Base-by-base conservation (phyloP, 1,140 invertebrate genomes). In the Drosophila funebris region DNA sequence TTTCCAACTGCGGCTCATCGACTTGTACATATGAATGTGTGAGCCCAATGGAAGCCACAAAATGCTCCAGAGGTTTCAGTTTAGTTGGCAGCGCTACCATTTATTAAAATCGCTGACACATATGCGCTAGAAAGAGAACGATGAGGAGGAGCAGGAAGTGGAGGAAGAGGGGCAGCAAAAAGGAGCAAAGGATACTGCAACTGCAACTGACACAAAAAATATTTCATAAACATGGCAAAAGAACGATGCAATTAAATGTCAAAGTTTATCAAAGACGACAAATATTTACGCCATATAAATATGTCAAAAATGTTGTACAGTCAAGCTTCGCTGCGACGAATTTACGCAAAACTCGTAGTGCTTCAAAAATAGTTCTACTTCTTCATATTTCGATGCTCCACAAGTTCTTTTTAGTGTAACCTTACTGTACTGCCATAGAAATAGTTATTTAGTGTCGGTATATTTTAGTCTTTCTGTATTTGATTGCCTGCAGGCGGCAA, bases 61-160 rank as follows among this genome's bases (percentile, higher is more conserved):
- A 64, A 64, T 41, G 24, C 68, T 64, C 68, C 33, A 64, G 68
- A 71, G 60, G 64, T 64, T 64, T 61, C 11, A 36, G 37, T 69
- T 60, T 48, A 57, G 63, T 57, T 57, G 39, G 62, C 39, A 66
- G 4, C 11, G 14, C 48, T 16, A 11, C 22, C 50, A 69, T 69
- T 69, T 69, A 61, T 44, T 69, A 69, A 69, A 69, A 61, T 44
- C 36, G 46, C 29, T 69, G 56, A 61, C 66, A 69, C 36, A 61
- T 53, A 61, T 33, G 27, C 7, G 18, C 24, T n/a, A 3, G 31
- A 11, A 16, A 5, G 8, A n/a, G 20, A 9, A 13, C 8, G 9
- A 27, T 27, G 0, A 27, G 24, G 0, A 27, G 22, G 4, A 4
- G 22, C 24, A 27, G 4, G 44, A 31, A 22, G 24, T 22, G 43